phyloP scores from a whole-genome alignment of 2,888 invertebrate genomes.

The Horisme vitalbata region DNA sequence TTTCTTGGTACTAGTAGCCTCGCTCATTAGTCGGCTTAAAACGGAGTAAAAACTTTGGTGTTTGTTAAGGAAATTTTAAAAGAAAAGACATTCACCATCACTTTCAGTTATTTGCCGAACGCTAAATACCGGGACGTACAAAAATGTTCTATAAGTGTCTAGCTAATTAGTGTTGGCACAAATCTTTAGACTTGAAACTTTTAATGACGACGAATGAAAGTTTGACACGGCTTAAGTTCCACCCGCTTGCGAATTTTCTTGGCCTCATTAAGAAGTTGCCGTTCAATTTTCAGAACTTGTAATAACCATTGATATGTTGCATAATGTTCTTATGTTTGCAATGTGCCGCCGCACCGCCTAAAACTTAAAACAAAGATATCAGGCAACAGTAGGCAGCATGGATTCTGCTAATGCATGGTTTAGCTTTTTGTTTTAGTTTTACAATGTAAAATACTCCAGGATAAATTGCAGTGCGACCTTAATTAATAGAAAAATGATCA shows the following conservation, averaged over 20 bases:
- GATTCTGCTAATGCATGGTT: too few relatives aligned
- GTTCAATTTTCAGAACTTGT: conserved; percentile 64
- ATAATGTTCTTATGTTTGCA: conserved; percentile 26
- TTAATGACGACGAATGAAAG: conserved; percentile 79
- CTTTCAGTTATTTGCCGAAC: conserved; percentile 40
- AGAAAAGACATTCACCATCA: conserved; percentile 28
- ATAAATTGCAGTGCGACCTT: conserved; percentile 36
- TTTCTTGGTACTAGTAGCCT: background rate
- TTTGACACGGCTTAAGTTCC: conserved; percentile 75
- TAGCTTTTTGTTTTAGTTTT: too few relatives aligned
- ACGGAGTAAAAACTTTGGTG: conserved; percentile 12
- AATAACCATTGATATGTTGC: conserved; percentile 63
- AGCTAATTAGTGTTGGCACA: conserved; percentile 78
- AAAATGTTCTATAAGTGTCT: conserved; percentile 61
- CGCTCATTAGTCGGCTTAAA: conserved; percentile 24
- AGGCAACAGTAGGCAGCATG: too few relatives aligned
- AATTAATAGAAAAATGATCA: conserved; percentile 30
- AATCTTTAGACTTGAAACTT: conserved; percentile 75
- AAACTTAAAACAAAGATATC: too few relatives aligned
- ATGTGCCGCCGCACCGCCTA: background rate
- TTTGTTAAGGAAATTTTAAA: conserved; percentile 19
- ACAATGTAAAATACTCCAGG: conserved; percentile 30
- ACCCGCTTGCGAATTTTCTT: conserved; percentile 70
- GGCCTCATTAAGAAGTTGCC: conserved; percentile 75
- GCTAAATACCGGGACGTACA: conserved; percentile 40